Base-by-base conservation (phyloP, 2,888 invertebrate genomes). In the Temnothorax ravouxi region DNA sequence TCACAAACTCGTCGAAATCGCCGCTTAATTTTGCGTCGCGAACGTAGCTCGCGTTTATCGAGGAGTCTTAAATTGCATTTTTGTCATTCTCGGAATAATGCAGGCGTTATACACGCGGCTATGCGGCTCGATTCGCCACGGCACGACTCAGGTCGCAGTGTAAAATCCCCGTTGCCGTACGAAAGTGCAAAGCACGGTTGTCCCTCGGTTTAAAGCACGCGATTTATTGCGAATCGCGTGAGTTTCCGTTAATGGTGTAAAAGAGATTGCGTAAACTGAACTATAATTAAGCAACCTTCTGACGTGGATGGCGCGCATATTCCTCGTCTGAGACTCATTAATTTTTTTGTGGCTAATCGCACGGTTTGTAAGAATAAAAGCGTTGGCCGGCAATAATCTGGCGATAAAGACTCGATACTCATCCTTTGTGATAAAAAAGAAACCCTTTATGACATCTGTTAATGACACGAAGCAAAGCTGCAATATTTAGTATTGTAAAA, bases 1-100 rank as follows among this genome's bases (percentile, higher is more conserved):
- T 89, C 87, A 47, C 69, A n/a, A 72, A 69, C 82, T 86, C 87
- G 84, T 90, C 86, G 84, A 88, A 84, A 83, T 59, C 79, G 81
- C 59, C 71, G 81, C 69, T 84, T 88, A 84, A 86, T 86, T 74
- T 85, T 66, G 52, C 13, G 84, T 89, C 67, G 87, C 86, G 64
- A 87, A 82, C 34, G 86, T 83, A 86, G 83, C 56, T 44, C 76
- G 80, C 67, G 66, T 86, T 74, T 71, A 61, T 76, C 71, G 47
- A 6, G 47, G 61, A 64, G 71, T 69, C 82, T 72, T 79, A 79
- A 79, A 72, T 79, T 79, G 72, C 79, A 72, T 47, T 56, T 72
- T 79, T 59, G 59, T 34, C 71, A 47, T 79, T 79, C 79, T 18
- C 59, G 29, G 79, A 79, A 79, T 79, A 79, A 79, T 72, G 79